A percentile compares a stretch with the other conserved stretches of the same genome.
These are phyloP conservation scores for Antheraea mylitta DNA, from an alignment of 1,140 invertebrate species.

Conservation along the genomic window DNA sequence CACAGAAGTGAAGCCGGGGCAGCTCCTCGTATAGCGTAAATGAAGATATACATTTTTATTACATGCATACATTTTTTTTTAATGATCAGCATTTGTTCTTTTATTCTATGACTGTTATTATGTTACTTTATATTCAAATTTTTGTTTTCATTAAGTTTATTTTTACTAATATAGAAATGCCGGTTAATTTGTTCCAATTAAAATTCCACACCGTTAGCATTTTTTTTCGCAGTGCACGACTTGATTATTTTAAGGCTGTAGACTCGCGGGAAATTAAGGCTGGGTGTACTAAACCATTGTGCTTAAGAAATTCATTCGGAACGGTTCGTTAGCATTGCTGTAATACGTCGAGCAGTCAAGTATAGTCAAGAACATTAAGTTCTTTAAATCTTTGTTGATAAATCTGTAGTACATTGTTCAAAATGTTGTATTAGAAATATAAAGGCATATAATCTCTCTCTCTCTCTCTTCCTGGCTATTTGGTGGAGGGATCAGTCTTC, in stretches of 20 bases:
- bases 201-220: constrained; percentile 36
- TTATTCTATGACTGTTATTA: too few species aligned
- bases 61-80: too few species aligned
- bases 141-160: background rate
- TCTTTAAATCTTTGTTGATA: too few species aligned
- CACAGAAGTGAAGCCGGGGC: too few species aligned
- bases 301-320: constrained; percentile 30
- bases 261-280: constrained; percentile 49
- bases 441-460: too few species aligned
- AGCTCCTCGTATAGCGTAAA: too few species aligned
- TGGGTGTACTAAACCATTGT: constrained; percentile 38
- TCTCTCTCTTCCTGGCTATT: too few species aligned
- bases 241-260: constrained; percentile 51
- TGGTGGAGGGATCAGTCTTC: too few species aligned
- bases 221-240: constrained; percentile 42
- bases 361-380: background rate
- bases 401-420: too few species aligned
- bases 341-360: background rate
- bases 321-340: constrained; percentile 20
- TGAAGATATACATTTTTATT: too few species aligned
- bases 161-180: background rate
- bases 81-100: background rate
- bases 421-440: too few species aligned
- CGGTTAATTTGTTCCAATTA: constrained; percentile 35
- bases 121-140: background rate